Base-by-base conservation (phyloP, 1,140 invertebrate genomes). In the Meloidogyne floridensis region DNA sequence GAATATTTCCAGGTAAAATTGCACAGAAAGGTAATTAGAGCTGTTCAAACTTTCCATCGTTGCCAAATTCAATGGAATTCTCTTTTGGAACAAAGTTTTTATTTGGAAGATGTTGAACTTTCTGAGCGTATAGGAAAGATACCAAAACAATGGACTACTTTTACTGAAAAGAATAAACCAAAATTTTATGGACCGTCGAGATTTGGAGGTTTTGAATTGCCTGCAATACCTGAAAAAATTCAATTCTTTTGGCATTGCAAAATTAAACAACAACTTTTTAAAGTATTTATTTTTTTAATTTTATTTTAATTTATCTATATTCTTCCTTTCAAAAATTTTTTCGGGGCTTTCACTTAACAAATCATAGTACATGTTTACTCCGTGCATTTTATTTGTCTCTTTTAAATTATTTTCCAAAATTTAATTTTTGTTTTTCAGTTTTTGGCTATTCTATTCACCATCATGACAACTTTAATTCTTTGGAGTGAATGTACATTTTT, bases 401-500 rank as follows among this genome's bases (percentile, higher is more conserved):
- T 20, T 20, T 32, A 32, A 32, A 32, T 32, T 32, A 32, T 32
- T 32, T 43, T 73, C 18, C n/a, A 43, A 65, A 65, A 65, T 51
- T 4, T 8, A 9, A 32, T 54, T 54, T 77, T 83, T 5, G n/a
- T 90, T 84, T 43, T 94, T 82, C 94, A 94, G 87, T 87, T 92
- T 0, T 87, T 94, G 73, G 94, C 95, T 9, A 90, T 96, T 72
- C 86, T 94, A 1, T 93, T 95, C 6, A 93, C 93, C 3, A 91
- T 94, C 51, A 92, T 98, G 88, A 97, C 96, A 0, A 72, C 59
- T 51, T 93, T 94, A 88, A 95, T 99, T 70, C 94, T 99, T 13
- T 99, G 97, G 97, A 98, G 96, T 8, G 98, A 99, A 92, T 93
- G 98, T 75, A 97, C 97, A 0, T 99, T 99, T 91, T 99, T 99